Evolutionary conservation across 2,888 invertebrate species (phyloP).

Genomic region (Diaprepes abbreviatus): DNA sequence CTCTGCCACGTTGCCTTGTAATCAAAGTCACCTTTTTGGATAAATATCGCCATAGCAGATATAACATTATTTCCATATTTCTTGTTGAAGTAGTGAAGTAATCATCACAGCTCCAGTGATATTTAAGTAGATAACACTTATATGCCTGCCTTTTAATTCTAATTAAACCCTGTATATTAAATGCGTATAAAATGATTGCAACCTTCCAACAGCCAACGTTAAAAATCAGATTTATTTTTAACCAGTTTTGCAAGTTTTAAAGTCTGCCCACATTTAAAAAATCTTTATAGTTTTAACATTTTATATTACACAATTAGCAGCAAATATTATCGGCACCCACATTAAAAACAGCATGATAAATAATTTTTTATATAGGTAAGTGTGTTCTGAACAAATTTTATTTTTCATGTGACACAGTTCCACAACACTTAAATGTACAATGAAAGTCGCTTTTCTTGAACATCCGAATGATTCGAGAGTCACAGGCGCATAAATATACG

Average conservation of each 20-base stretch:
- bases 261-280: conserved; percentile 34
- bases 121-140: no score
- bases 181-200: background rate
- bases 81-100: no score
- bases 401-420: conserved; percentile 19
- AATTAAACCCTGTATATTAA: background rate
- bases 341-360: conserved; percentile 41
- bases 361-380: conserved; percentile 26
- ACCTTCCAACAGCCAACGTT: conserved; percentile 25
- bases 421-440: background rate
- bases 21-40: no score
- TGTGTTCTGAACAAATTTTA: conserved; percentile 26
- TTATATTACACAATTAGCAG: conserved; percentile 43
- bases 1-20: no score
- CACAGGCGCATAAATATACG: no score
- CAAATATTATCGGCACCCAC: conserved; percentile 39
- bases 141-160: no score
- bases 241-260: conserved; percentile 38
- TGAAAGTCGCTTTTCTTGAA: background rate
- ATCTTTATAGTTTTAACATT: conserved; percentile 45
- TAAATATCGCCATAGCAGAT: no score
- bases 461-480: no score
- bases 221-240: conserved; percentile 33
- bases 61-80: no score
- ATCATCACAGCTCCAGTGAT: no score